Evolutionary conservation across 1,140 invertebrate species (phyloP).

Genomic region (Arion vulgaris): DNA sequence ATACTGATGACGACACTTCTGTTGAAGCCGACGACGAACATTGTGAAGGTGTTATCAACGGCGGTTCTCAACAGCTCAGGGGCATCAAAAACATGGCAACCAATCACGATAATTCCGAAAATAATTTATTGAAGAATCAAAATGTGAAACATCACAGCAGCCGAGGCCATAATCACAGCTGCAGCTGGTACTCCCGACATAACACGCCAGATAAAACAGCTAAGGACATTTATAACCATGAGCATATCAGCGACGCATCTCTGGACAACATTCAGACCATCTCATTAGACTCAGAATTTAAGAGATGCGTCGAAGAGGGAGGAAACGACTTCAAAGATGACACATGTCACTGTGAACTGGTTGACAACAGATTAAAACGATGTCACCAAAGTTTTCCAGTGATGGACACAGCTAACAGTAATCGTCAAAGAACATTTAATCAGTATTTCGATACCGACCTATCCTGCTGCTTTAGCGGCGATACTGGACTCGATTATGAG

Average conservation of each 20-base stretch:
- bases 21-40: background rate
- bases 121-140: conserved; percentile 1
- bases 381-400: background rate
- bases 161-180: conserved; percentile 10
- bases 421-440: background rate
- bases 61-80: conserved; percentile 2
- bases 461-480: background rate
- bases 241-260: conserved; percentile 19
- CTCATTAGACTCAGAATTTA: conserved; percentile 27
- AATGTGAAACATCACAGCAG: conserved; percentile 1
- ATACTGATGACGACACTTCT: background rate
- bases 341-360: background rate
- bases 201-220: conserved; percentile 33
- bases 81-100: background rate
- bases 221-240: conserved; percentile 46
- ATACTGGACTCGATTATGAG: background rate
- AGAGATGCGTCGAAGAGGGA: conserved; percentile 15
- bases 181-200: conserved; percentile 33
- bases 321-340: conserved; percentile 19
- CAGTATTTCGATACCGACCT: conserved; percentile 14
- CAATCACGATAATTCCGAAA: background rate
- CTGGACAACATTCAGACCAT: conserved; percentile 4
- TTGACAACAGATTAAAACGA: background rate
- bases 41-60: background rate
- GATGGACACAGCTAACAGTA: background rate